These are phyloP conservation scores for Tachysurus fulvidraco DNA, from an alignment of 2,113 vertebrate species.

Conservation along the genomic window DNA sequence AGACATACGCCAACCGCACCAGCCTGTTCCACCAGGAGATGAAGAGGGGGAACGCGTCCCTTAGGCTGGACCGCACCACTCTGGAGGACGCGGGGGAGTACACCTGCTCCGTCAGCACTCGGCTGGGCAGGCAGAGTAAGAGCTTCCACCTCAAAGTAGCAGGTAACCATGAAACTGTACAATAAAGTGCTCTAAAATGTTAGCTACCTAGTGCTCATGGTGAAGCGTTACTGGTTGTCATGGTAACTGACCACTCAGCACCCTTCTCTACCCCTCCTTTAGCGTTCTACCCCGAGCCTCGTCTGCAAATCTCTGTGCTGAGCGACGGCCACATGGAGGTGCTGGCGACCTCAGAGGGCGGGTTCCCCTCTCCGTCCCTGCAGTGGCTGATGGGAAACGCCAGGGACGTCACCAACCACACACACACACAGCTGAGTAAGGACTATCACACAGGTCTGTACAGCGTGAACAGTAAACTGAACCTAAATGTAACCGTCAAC, in stretches of 20 bases:
- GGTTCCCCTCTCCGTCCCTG: constrained; percentile 50
- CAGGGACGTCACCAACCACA: constrained; percentile 49
- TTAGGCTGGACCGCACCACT: constrained; percentile 48
- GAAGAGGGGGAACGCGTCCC: constrained; percentile 56
- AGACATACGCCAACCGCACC: too few relatives aligned
- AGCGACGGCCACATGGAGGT: constrained; percentile 17
- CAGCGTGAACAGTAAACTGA: constrained; percentile 46
- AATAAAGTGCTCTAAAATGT: too few relatives aligned
- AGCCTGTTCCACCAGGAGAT: constrained; percentile 35
- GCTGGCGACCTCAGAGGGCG: constrained; percentile 50
- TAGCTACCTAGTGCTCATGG: not conserved
- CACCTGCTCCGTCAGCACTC: constrained; percentile 55
- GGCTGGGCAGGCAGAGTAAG: too few relatives aligned
- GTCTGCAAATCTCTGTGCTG: constrained; percentile 28
- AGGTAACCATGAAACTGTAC: too few relatives aligned
- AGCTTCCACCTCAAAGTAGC: too few relatives aligned
- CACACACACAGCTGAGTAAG: constrained; percentile 19
- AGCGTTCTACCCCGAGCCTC: constrained; percentile 59
- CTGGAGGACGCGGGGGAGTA: constrained; percentile 53
- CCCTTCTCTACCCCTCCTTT: not conserved
- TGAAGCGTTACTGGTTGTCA: not conserved
- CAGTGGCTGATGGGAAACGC: constrained; percentile 51
- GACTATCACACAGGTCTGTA: constrained; percentile 19
- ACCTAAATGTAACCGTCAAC: constrained; percentile 16
- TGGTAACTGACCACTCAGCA: not conserved